Evolutionary conservation across 2,113 vertebrate genomes (phyloP).

Genomic region (Polypterus bichir): DNA sequence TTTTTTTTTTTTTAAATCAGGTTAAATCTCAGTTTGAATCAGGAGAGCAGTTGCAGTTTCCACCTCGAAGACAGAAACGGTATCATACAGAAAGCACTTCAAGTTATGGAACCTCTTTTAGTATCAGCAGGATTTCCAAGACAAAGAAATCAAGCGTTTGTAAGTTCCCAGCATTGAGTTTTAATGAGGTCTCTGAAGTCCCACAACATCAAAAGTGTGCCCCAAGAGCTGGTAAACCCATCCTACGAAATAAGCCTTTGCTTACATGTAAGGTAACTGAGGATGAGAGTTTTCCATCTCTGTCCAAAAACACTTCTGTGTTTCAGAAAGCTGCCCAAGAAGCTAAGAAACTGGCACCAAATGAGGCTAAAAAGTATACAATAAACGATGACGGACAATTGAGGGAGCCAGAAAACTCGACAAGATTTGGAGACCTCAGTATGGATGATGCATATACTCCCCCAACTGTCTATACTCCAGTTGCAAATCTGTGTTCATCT

Average conservation of each 20-base stretch:
- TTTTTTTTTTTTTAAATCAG: constrained; percentile 32
- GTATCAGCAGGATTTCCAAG: constrained; percentile 22
- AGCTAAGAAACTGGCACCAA: no score
- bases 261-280: no score
- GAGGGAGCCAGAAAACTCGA: no score
- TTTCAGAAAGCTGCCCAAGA: not conserved
- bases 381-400: no score
- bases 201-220: no score
- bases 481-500: not conserved
- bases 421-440: no score
- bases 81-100: constrained; percentile 13
- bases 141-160: constrained; percentile 34
- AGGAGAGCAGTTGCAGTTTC: constrained; percentile 12
- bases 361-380: no score
- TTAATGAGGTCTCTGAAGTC: constrained; percentile 26
- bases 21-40: constrained; percentile 69
- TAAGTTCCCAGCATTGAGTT: constrained; percentile 57
- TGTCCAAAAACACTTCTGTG: fast-evolving
- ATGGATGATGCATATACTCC: constrained; percentile 16
- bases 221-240: no score
- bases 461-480: constrained; percentile 38
- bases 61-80: constrained; percentile 20
- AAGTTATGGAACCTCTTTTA: constrained; percentile 18
- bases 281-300: not conserved
- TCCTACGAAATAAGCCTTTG: no score